Percentiles rank a stretch among this genome's conserved stretches.
Evolutionary conservation across 2,113 vertebrate genomes (phyloP).

Genomic region (Tinamus guttatus): DNA sequence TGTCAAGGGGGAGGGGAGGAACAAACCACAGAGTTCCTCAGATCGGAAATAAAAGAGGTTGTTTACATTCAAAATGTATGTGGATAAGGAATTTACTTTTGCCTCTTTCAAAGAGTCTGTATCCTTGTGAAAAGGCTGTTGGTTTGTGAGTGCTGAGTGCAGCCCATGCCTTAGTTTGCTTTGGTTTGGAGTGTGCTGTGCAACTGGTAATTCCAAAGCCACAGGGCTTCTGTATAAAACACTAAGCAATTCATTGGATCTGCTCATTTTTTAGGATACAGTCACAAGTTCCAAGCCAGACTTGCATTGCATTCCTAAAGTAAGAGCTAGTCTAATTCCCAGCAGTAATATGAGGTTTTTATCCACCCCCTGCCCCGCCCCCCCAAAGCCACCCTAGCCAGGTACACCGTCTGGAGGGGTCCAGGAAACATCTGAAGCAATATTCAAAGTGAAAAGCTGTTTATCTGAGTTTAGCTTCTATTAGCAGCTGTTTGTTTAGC

Average conservation of each 20-base stretch:
- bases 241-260: not conserved
- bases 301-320: not conserved
- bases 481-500: not conserved
- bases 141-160: not conserved
- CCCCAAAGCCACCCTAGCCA: rapidly evolving
- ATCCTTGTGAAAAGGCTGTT: not conserved
- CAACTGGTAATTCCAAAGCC: not conserved
- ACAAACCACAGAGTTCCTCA: rapidly evolving
- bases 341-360: not conserved
- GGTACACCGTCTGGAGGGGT: not conserved
- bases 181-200: not conserved
- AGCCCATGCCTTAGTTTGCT: not conserved
- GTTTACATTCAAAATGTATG: not conserved
- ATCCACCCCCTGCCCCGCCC: not conserved
- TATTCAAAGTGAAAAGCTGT: not conserved
- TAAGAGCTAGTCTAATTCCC: not conserved
- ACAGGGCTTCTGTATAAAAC: rapidly evolving
- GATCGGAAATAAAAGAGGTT: not conserved
- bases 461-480: not conserved
- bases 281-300: not conserved
- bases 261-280: not conserved
- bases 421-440: not conserved
- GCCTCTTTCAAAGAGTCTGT: not conserved
- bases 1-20: not conserved
- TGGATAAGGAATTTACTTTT: not conserved